Base-by-base conservation (phyloP, 2,797 vertebrate genomes). In the Chaetophractus vellerosus region DNA sequence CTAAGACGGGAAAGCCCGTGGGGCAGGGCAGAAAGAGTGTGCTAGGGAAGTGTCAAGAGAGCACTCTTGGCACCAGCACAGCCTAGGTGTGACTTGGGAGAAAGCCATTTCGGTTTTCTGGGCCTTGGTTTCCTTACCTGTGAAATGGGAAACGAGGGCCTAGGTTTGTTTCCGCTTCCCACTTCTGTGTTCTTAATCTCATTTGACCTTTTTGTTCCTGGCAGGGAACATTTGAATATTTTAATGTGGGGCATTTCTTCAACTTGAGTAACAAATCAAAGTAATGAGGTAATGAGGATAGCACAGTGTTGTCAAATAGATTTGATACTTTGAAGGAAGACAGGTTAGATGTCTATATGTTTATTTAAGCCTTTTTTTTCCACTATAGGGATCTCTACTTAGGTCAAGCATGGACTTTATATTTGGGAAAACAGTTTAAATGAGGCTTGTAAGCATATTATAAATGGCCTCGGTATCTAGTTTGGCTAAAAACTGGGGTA, bases 1-100 rank as follows among this genome's bases (percentile, higher is more conserved):
- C 24, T 26, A 14, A 31, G n/a, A 28, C 19, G 10, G 33, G 64
- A 69, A 36, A 45, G 36, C 15, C 48, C 23, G 1, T 24, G 2
- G 38, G 41, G 2, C 1, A 0, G 0, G 23, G 23, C 12, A 16
- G 36, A 57, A 75, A 57, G 36, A n/a, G 3, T 23, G 11, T 21
- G 15, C 23, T 14, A 16, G 7, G 23, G 14, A 11, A 48, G 14
- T 64, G 12, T 14, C 28, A 21, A 28, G 45, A 66, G 31, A 23
- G 28, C 2, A 2, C 23, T 52, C 16, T 64, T 26, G 19, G 36
- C 24, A 33, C 14, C 3, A 6, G 0, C 5, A 11, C 28, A 12
- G 14, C 15, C n/a, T 19, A 45, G n/a, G 6, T 63, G 71, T 69
- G 31, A 21, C 36, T 41, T 9, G 0, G 23, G 57, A 7, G 15